These are phyloP conservation scores for Epinotia brunnichana DNA, from an alignment of 2,888 invertebrate species.

Conservation along the genomic window DNA sequence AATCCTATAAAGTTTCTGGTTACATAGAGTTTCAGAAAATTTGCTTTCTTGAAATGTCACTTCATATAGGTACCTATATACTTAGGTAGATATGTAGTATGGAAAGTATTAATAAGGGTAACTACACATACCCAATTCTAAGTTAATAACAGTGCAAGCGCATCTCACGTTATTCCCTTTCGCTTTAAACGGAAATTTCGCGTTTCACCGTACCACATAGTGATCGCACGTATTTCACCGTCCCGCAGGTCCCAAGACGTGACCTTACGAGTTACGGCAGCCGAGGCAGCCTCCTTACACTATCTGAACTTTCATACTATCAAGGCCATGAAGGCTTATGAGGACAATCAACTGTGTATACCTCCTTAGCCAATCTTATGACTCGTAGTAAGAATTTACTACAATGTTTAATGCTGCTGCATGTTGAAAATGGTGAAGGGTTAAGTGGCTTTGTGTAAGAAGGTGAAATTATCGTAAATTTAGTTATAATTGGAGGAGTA, in stretches of 20 bases:
- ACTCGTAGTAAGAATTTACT: slow-evolving; percentile 11
- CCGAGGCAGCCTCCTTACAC: slow-evolving; percentile 44
- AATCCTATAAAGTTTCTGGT: too few relatives aligned
- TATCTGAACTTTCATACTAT: slow-evolving; percentile 44
- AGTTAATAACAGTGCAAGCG: background rate
- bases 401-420: too few relatives aligned
- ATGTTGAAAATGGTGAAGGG: background rate
- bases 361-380: slow-evolving; percentile 11
- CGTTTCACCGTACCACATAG: slow-evolving; percentile 22
- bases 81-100: background rate
- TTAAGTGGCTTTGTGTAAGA: background rate
- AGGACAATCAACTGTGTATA: slow-evolving; percentile 9
- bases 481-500: background rate
- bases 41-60: background rate
- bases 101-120: background rate
- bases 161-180: background rate
- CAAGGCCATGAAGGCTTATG: slow-evolving; percentile 40
- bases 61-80: too few relatives aligned
- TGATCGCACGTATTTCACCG: slow-evolving; percentile 24
- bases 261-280: slow-evolving; percentile 34
- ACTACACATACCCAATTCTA: background rate
- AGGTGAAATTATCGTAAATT: background rate
- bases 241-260: slow-evolving; percentile 26
- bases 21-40: too few relatives aligned
- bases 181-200: slow-evolving; percentile 1